Evolutionary conservation across 2,797 vertebrate genomes (phyloP).

Genomic region (Danio aesculapii): DNA sequence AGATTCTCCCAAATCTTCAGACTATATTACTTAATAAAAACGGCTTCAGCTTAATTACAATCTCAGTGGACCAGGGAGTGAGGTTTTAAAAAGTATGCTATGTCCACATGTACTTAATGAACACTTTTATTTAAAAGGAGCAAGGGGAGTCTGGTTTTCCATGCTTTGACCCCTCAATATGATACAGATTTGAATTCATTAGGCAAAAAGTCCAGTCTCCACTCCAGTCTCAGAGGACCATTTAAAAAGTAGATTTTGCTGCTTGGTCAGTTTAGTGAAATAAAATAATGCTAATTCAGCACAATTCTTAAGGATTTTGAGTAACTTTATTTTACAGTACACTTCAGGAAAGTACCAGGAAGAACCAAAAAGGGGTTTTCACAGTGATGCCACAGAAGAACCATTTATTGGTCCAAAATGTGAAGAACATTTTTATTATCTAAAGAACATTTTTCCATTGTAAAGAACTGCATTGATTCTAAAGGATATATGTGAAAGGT

Average conservation of each 20-base stretch:
- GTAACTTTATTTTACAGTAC: neutral
- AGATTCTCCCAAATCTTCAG: neutral
- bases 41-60: neutral
- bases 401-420: too few species aligned
- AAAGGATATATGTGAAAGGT: too few species aligned
- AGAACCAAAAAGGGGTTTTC: too few species aligned
- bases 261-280: constrained; percentile 15
- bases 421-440: too few species aligned
- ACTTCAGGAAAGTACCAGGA: too few species aligned
- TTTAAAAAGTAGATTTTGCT: neutral
- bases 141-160: neutral
- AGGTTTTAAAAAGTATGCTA: neutral
- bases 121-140: neutral
- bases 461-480: too few species aligned
- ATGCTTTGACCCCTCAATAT: constrained; percentile 6
- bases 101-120: constrained; percentile 4
- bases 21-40: neutral
- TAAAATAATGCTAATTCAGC: constrained; percentile 2
- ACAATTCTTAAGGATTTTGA: neutral
- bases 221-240: constrained; percentile 12
- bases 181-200: constrained; percentile 5
- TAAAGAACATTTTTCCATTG: too few species aligned
- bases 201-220: constrained; percentile 11
- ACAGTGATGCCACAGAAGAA: too few species aligned
- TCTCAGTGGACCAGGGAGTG: neutral